Evolutionary conservation across 2,888 invertebrate species (phyloP).

Genomic region (Unio pictorum): DNA sequence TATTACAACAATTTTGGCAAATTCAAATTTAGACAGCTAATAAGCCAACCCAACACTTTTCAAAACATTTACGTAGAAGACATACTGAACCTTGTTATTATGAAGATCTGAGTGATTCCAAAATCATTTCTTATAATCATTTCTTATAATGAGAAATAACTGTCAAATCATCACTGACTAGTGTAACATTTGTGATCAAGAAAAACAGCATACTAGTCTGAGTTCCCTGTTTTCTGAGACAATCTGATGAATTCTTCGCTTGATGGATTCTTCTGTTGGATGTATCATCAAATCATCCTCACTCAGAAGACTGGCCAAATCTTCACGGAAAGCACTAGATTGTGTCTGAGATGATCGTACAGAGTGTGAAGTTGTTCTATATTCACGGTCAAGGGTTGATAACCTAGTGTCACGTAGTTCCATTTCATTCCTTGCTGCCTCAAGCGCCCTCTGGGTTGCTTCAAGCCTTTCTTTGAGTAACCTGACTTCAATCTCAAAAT

Average conservation of each 20-base stretch:
- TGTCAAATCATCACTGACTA: too few species aligned
- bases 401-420: conserved; percentile 53
- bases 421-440: conserved; percentile 57
- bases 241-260: conserved; percentile 53
- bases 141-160: too few species aligned
- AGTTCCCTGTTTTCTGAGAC: conserved; percentile 50
- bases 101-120: too few species aligned
- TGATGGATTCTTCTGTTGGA: conserved; percentile 63
- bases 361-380: conserved; percentile 38
- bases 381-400: conserved; percentile 43
- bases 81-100: too few species aligned
- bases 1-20: too few species aligned
- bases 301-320: conserved; percentile 60
- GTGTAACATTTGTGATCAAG: background rate
- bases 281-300: conserved; percentile 44
- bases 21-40: too few species aligned
- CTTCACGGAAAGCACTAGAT: conserved; percentile 60
- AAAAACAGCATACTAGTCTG: conserved; percentile 49
- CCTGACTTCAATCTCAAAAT: conserved; percentile 59
- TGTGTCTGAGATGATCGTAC: conserved; percentile 47
- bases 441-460: conserved; percentile 54
- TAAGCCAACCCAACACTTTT: too few species aligned
- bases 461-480: conserved; percentile 60
- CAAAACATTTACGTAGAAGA: too few species aligned
- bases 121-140: too few species aligned